These are phyloP conservation scores for Taurulus bubalis DNA, from an alignment of 2,113 vertebrate species.

Conservation along the genomic window DNA sequence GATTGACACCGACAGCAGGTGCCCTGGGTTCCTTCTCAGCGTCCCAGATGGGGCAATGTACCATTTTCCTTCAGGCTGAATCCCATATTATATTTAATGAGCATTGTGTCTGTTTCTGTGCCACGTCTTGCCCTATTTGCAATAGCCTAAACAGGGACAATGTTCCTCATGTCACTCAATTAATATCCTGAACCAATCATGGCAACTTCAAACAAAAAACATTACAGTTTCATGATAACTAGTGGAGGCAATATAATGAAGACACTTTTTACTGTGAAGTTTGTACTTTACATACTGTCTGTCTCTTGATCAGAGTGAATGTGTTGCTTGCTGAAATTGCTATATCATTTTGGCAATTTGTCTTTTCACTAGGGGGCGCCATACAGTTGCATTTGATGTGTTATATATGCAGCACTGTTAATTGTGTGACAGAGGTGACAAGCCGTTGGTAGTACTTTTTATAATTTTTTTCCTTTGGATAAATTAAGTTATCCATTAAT, in stretches of 20 bases:
- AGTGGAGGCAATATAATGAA: not conserved
- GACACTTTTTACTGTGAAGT: not conserved
- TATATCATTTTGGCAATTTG: not conserved
- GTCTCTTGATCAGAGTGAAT: not conserved
- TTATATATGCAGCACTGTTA: not conserved
- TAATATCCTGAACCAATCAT: not conserved
- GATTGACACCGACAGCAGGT: constrained; percentile 82
- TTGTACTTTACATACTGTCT: not conserved
- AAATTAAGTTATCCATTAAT: not conserved
- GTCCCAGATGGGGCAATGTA: constrained; percentile 5
- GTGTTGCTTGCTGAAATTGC: not conserved
- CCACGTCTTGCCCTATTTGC: not conserved
- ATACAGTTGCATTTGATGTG: not conserved
- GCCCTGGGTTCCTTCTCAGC: constrained; percentile 41
- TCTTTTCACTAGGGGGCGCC: constrained; percentile 31
- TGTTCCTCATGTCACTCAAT: not conserved
- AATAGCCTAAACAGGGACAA: too few relatives aligned
- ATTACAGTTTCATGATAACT: not conserved
- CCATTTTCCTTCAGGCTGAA: constrained; percentile 15
- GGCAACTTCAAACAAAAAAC: not conserved
- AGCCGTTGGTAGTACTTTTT: not conserved
- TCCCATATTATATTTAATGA: constrained; percentile 10
- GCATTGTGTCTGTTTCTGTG: not conserved
- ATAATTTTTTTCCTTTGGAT: too few relatives aligned
- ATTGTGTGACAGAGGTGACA: not conserved